Base-by-base conservation (phyloP, 2,797 vertebrate genomes). In the Arnoldichthys spilopterus region DNA sequence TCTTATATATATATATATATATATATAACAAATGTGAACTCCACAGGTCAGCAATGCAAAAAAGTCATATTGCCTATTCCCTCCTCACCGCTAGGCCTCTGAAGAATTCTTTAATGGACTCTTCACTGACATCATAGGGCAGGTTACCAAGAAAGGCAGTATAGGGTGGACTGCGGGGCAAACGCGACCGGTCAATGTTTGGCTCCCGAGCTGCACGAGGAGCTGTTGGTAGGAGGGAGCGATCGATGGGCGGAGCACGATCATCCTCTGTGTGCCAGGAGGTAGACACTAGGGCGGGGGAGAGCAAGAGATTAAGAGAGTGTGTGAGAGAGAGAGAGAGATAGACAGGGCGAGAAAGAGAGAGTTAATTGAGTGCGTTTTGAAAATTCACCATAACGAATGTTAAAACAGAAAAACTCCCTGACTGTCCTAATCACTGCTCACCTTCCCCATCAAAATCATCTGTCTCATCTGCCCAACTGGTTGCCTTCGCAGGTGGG, bases 101-200 rank as follows among this genome's bases (percentile, higher is more conserved):
- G 87, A 99, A 98, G 90, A 99, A 99, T 20, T 98, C 96, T 90
- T 96, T 97, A 91, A 99, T 98, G 0, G 96, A 99, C 0, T 99
- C 97, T 80, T 99, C 97, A 0, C 94, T 94, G 84, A 99, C 97
- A 67, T 99, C 97, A 4, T 98, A 99, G 87, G 97, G 97, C 82
- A 99, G 92, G 88, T 99, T 99, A 76, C 98, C 97, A 72, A 99
- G 93, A 85, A 99, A 99, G 77, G 97, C 97, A 0, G 97, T 99
- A 92, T 98, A 99, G 1, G 98, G 97, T 4, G 98, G 97, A 6
- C 94, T 96, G 43, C 96, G 96, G 8, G 98, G 97, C 83, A 99
- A 94, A 79, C 93, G 94, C 72, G 95, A 93, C 81, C 95, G 92
- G 91, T 98, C 95, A 0, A 98, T 85, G 85, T 97, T 95, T 83